These are phyloP conservation scores for Turritopsis rubra DNA, from an alignment of 30 jellyfish, hydroid and myxozoan genomes.

Conservation along the genomic window DNA sequence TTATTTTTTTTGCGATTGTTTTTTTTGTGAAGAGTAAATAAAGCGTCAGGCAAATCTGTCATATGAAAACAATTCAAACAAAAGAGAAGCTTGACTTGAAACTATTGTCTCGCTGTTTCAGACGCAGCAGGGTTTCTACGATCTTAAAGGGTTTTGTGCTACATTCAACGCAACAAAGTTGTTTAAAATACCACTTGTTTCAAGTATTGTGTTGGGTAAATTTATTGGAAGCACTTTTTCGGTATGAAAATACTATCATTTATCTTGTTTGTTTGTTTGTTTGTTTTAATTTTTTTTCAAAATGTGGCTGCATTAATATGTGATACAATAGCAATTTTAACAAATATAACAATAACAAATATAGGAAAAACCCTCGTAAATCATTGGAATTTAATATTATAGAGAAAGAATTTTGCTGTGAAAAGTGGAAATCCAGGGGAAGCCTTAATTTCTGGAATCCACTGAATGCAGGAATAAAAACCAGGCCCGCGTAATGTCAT, in stretches of 20 bases:
- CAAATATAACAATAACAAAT: too few species aligned
- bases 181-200: not conserved
- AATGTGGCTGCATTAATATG: too few species aligned
- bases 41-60: not conserved
- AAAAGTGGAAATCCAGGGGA: too few species aligned
- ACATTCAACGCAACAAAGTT: not conserved
- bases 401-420: not conserved
- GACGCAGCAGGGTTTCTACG: not conserved
- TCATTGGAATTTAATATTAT: too few species aligned
- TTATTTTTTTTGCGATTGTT: not conserved
- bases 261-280: too few species aligned
- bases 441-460: not conserved
- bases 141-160: not conserved
- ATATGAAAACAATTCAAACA: not conserved
- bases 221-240: too few species aligned
- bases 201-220: not conserved
- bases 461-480: not conserved
- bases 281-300: too few species aligned
- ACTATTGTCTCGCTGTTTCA: not conserved
- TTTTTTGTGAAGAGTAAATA: not conserved
- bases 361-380: too few species aligned
- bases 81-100: not conserved
- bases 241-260: too few species aligned
- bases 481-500: not conserved
- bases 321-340: too few species aligned